Evolutionary conservation across 2,888 invertebrate genomes (phyloP).

Genomic region (Agrochola litura): DNA sequence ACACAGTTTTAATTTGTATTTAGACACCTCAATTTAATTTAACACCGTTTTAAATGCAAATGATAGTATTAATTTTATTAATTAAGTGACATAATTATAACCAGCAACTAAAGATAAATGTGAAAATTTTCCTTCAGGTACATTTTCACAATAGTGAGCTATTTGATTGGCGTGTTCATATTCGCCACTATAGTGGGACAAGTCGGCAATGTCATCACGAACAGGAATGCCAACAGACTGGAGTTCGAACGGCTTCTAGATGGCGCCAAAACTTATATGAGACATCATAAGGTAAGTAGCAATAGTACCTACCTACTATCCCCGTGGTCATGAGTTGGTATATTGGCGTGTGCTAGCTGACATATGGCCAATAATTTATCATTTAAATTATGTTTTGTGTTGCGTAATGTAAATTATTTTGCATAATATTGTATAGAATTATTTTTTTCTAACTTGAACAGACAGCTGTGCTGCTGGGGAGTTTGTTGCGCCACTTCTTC

Average conservation of each 20-base stretch:
- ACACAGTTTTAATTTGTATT: constrained; percentile 22
- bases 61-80: not conserved
- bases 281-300: constrained; percentile 95
- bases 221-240: constrained; percentile 98
- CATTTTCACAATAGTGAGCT: constrained; percentile 98
- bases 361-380: no score
- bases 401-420: no score
- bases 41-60: constrained; percentile 4
- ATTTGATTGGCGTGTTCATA: constrained; percentile 99
- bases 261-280: constrained; percentile 99
- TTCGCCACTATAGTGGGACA: constrained; percentile 99
- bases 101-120: constrained; percentile 11
- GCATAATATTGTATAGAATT: no score
- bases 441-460: no score
- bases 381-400: no score
- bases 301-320: no score
- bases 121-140: constrained; percentile 92
- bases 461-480: no score
- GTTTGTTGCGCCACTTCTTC: no score
- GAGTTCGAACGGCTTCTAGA: constrained; percentile 98
- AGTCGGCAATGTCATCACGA: constrained; percentile 99
- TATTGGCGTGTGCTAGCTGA: no score
- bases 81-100: not conserved
- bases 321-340: no score
- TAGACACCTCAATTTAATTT: constrained; percentile 38